phyloP scores from a whole-genome alignment of 2,797 vertebrate genomes.

The Rhadinocentrus ornatus region DNA sequence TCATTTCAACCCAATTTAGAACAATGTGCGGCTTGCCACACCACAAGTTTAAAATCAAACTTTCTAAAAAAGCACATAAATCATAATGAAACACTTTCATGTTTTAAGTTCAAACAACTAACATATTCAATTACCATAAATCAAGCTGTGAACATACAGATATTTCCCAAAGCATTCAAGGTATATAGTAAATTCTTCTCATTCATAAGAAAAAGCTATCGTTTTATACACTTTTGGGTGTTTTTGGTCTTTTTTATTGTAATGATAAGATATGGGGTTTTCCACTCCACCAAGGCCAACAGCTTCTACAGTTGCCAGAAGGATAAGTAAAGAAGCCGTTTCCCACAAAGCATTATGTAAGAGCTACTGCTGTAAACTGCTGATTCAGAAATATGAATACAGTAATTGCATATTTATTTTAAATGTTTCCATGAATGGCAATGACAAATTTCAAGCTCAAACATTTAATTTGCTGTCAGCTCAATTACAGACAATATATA shows the following conservation, averaged over 20 bases:
- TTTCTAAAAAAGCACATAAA: not conserved
- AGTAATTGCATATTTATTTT: not conserved
- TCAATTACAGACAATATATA: not conserved
- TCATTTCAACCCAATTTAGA: conserved; percentile 27
- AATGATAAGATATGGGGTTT: not conserved
- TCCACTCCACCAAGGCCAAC: not conserved
- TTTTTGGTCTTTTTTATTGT: not conserved
- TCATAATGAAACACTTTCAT: not conserved
- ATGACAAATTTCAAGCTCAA: not conserved
- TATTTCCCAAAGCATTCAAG: not conserved
- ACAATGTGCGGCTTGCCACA: conserved; percentile 15
- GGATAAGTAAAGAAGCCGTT: conserved; percentile 5
- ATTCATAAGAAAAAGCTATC: conserved; percentile 1
- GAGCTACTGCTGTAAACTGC: not conserved
- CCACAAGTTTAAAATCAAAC: not conserved
- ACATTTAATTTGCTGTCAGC: not conserved
- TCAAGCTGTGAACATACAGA: not conserved
- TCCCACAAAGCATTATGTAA: not conserved
- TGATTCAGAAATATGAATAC: not conserved
- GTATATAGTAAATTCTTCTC: not conserved
- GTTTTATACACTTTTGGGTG: not conserved
- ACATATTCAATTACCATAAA: not conserved
- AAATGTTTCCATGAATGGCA: not conserved
- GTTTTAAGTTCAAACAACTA: not conserved
- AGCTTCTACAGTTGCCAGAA: not conserved